phyloP scores from a whole-genome alignment of 2,113 vertebrate genomes.

The Hippopotamus amphibius region DNA sequence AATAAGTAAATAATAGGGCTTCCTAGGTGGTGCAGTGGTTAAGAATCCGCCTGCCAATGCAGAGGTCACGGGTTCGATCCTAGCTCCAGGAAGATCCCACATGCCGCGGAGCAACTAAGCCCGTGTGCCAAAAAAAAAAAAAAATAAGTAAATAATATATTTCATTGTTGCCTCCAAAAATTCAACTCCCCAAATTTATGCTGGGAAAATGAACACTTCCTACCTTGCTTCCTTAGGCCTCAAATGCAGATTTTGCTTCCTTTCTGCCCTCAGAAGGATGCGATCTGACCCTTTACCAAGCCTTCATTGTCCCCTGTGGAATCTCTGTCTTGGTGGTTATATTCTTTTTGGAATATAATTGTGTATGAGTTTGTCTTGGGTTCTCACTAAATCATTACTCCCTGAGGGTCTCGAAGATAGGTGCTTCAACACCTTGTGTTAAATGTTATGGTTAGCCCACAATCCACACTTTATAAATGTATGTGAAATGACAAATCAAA shows the following conservation, averaged over 20 bases:
- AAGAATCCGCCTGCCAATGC: too few relatives aligned
- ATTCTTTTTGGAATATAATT: not conserved
- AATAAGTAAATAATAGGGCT: not conserved
- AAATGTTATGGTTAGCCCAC: not conserved
- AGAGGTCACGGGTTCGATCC: too few relatives aligned
- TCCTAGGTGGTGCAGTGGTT: too few relatives aligned
- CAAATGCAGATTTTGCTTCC: not conserved
- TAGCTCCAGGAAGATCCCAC: too few relatives aligned
- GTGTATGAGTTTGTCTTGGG: not conserved
- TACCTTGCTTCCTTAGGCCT: not conserved
- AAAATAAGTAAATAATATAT: not conserved
- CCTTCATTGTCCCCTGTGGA: rapidly evolving
- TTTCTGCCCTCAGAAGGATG: not conserved
- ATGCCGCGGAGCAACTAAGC: too few relatives aligned
- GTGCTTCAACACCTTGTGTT: not conserved
- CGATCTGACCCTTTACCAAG: not conserved
- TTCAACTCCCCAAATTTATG: not conserved
- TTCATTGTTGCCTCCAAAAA: not conserved
- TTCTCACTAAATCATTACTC: not conserved
- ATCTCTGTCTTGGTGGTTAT: too few relatives aligned
- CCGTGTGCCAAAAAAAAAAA: too few relatives aligned
- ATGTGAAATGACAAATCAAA: not conserved
- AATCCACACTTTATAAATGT: not conserved
- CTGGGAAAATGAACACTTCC: not conserved
- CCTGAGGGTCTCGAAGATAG: not conserved